A percentile compares a stretch with the other conserved stretches of the same genome.
Evolutionary conservation across 1,140 invertebrate species (phyloP).

Genomic region (Holotrichia oblita): DNA sequence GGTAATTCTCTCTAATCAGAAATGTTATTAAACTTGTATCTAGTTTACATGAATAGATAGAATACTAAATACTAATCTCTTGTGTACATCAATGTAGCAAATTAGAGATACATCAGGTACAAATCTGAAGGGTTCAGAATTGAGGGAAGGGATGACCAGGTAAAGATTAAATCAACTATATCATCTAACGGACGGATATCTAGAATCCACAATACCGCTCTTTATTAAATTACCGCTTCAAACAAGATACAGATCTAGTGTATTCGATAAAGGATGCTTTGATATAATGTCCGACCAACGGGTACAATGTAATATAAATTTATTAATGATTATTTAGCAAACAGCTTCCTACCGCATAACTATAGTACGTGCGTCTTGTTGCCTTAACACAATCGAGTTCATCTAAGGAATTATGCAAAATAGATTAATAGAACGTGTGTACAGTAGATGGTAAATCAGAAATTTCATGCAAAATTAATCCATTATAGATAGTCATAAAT

Average conservation of each 20-base stretch:
- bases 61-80: neutral
- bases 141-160: neutral
- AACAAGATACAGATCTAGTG: neutral
- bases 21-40: too few relatives aligned
- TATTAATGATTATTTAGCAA: neutral
- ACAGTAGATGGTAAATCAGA: too few relatives aligned
- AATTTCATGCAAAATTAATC: too few relatives aligned
- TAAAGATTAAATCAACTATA: constrained; percentile 20
- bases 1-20: too few relatives aligned
- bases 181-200: neutral
- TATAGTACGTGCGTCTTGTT: neutral
- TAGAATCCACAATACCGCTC: neutral
- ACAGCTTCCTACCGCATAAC: neutral
- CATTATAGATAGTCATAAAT: too few relatives aligned
- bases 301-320: neutral
- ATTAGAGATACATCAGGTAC: neutral
- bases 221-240: constrained; percentile 14
- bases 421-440: too few relatives aligned
- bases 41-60: neutral
- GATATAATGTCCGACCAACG: neutral
- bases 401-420: too few relatives aligned
- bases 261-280: neutral
- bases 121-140: neutral
- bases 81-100: neutral
- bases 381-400: neutral